Evolutionary conservation across 2,888 invertebrate species (phyloP).

Genomic region (Hemicrepidius hirtus): DNA sequence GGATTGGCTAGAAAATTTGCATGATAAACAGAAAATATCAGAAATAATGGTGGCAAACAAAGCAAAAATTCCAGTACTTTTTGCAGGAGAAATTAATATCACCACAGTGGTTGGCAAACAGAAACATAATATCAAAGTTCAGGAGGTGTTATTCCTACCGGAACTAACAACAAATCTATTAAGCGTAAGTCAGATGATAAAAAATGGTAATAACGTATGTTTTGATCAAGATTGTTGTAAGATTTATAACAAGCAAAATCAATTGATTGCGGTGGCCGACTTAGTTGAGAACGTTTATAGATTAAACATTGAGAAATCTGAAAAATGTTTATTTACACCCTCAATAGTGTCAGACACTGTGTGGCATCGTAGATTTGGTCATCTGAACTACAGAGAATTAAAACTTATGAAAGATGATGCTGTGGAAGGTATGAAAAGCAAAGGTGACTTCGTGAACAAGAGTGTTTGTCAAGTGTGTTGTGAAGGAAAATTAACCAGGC

Average conservation of each 20-base stretch:
- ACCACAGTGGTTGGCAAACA: slow-evolving; percentile 24
- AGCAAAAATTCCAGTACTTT: slow-evolving; percentile 14
- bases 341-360: neutral
- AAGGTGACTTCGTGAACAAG: neutral
- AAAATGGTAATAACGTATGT: slow-evolving; percentile 41
- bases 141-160: slow-evolving; percentile 35
- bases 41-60: slow-evolving; percentile 41
- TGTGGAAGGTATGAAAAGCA: slow-evolving; percentile 35
- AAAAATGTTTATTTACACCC: slow-evolving; percentile 12
- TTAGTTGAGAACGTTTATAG: slow-evolving; percentile 16
- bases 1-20: slow-evolving; percentile 27
- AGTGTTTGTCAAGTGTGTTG: slow-evolving; percentile 51
- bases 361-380: slow-evolving; percentile 51
- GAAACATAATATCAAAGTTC: slow-evolving; percentile 29
- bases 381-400: slow-evolving; percentile 42
- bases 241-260: slow-evolving; percentile 35
- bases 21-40: neutral
- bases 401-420: slow-evolving; percentile 14
- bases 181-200: slow-evolving; percentile 45
- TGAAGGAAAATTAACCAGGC: slow-evolving; percentile 60
- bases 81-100: slow-evolving; percentile 40
- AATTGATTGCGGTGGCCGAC: slow-evolving; percentile 39
- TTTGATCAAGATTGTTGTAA: slow-evolving; percentile 32
- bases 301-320: neutral
- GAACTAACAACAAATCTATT: slow-evolving; percentile 46